Conservation (phyloP, 2,888 invertebrate genomes). For the Chloroclysta siterata region DNA sequence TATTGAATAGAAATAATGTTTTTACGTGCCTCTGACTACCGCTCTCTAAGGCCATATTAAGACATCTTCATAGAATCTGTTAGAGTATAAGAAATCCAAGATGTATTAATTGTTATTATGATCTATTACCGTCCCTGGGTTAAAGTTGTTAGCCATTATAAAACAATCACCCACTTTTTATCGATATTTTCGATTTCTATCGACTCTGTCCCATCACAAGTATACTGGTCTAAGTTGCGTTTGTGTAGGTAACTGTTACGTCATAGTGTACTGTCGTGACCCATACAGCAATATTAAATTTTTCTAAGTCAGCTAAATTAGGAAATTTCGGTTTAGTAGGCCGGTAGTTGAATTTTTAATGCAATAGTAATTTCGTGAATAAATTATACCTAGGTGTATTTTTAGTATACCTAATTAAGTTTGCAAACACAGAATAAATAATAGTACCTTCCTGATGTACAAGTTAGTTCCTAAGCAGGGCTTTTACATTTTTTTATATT, state of each 20-base stretch:
- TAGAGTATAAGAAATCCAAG: too few relatives aligned
- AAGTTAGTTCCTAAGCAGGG: too few relatives aligned
- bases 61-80: too few relatives aligned
- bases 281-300: constrained; percentile 27
- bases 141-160: too few relatives aligned
- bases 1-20: too few relatives aligned
- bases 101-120: too few relatives aligned
- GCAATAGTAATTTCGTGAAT: neutral
- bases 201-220: constrained; percentile 21
- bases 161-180: neutral
- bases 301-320: constrained; percentile 32
- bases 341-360: constrained; percentile 3
- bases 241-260: constrained; percentile 37
- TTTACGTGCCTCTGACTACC: too few relatives aligned
- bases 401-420: neutral
- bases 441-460: too few relatives aligned
- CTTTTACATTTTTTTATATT: too few relatives aligned
- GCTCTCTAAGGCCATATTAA: too few relatives aligned
- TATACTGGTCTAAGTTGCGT: constrained; percentile 36
- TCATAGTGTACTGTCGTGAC: constrained; percentile 32
- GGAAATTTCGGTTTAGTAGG: constrained; percentile 22
- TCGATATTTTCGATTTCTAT: constrained; percentile 14
- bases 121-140: too few relatives aligned
- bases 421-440: too few relatives aligned
- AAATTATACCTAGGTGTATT: constrained; percentile 1